A percentile compares a stretch with the other conserved stretches of the same genome.
Conservation (phyloP, 2,113 vertebrate genomes). For the Diadophis punctatus region DNA sequence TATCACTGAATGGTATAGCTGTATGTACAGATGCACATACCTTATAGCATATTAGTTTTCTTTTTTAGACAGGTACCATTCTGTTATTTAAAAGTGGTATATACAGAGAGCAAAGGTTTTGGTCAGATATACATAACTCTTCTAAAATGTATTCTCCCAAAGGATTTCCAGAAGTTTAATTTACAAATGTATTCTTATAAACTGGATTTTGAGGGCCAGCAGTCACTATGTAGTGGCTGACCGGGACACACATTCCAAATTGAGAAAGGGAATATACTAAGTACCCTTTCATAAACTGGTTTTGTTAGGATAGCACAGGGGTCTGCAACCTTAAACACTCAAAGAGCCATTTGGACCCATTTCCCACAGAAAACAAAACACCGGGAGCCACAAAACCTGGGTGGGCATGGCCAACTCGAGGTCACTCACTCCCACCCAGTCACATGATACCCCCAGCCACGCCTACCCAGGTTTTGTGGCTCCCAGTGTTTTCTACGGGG, state of each 20-base stretch:
- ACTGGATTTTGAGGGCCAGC: not conserved
- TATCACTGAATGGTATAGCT: not conserved
- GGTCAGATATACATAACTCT: not conserved
- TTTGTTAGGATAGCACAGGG: not conserved
- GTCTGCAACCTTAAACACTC: no score
- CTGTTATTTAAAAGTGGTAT: not conserved
- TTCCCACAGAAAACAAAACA: no score
- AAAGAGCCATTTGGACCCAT: no score
- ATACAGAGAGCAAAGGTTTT: not conserved
- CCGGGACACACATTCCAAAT: not conserved
- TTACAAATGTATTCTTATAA: not conserved
- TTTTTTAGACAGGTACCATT: not conserved
- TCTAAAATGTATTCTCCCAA: not conserved
- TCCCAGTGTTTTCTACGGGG: no score
- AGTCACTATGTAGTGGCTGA: not conserved
- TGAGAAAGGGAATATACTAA: not conserved
- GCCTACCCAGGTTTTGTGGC: no score
- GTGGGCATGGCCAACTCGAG: no score
- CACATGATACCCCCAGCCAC: no score
- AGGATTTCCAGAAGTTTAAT: not conserved
- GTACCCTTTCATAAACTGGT: not conserved
- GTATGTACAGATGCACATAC: not conserved
- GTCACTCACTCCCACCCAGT: no score
- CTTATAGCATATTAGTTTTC: not conserved
- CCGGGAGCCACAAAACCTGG: no score